Evolutionary conservation across 2,888 invertebrate genomes (phyloP).

Genomic region (Nymphalis polychloros): DNA sequence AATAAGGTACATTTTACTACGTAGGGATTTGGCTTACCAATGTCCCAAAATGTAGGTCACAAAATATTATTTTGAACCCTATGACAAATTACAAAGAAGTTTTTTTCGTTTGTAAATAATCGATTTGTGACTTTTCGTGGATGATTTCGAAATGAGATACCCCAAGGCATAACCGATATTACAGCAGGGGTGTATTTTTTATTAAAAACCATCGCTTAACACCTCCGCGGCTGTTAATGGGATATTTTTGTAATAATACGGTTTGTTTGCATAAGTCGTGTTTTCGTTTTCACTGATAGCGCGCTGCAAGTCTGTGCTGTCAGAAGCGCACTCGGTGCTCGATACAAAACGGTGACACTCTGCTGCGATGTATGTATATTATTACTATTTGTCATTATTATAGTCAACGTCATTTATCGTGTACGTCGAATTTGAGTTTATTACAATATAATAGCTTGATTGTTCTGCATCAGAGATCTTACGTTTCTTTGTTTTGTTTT

Average conservation of each 20-base stretch:
- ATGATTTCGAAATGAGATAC: constrained; percentile 45
- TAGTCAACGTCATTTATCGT: too few relatives aligned
- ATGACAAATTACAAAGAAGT: neutral
- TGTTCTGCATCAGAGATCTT: too few relatives aligned
- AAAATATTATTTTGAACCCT: neutral
- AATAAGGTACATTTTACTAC: constrained; percentile 12
- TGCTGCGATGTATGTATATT: too few relatives aligned
- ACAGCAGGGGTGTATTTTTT: constrained; percentile 65
- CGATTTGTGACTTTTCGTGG: constrained; percentile 31
- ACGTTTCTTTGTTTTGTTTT: too few relatives aligned
- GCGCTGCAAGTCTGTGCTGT: neutral
- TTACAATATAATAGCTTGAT: too few relatives aligned
- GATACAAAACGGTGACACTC: too few relatives aligned
- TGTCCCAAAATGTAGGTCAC: neutral
- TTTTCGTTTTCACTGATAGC: constrained; percentile 1
- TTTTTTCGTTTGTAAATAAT: constrained; percentile 25
- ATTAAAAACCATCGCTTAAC: constrained; percentile 76
- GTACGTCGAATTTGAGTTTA: too few relatives aligned
- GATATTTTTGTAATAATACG: constrained; percentile 41
- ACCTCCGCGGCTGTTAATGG: constrained; percentile 45
- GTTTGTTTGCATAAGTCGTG: constrained; percentile 40
- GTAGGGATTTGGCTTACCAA: neutral
- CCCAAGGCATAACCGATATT: constrained; percentile 65
- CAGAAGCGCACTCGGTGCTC: too few relatives aligned
- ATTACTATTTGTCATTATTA: too few relatives aligned